A percentile compares a stretch with the other conserved stretches of the same genome.
phyloP scores from a whole-genome alignment of 2,888 invertebrate species.

The Epinotia nisella region DNA sequence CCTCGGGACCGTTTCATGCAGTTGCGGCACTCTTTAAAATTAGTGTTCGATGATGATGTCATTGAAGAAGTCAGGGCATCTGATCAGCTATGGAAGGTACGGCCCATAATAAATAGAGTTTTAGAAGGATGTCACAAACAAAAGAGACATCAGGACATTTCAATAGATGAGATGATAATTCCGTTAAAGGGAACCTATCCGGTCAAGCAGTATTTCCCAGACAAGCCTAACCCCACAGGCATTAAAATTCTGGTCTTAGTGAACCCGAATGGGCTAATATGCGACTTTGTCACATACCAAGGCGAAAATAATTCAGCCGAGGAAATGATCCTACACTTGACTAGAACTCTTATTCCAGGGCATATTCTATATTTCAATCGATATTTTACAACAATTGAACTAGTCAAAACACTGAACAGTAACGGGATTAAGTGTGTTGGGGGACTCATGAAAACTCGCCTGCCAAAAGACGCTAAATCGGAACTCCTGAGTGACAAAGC shows the following conservation, averaged over 20 bases:
- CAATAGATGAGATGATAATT: constrained; percentile 3
- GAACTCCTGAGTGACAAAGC: background rate
- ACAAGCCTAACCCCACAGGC: background rate
- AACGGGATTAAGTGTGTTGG: constrained; percentile 15
- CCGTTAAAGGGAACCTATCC: constrained; percentile 3
- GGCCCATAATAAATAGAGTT: constrained; percentile 5
- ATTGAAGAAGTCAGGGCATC: background rate
- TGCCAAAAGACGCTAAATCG: constrained; percentile 1
- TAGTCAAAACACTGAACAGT: constrained; percentile 2
- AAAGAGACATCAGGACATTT: constrained; percentile 8
- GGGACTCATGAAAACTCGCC: background rate
- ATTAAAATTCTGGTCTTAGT: constrained; percentile 1
- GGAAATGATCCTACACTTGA: constrained; percentile 8
- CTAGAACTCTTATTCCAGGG: constrained; percentile 10
- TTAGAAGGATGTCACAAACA: constrained; percentile 8
- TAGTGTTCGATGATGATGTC: constrained; percentile 1
- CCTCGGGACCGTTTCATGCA: background rate
- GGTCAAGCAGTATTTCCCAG: background rate
- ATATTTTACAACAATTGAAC: constrained; percentile 1
- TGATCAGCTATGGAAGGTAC: constrained; percentile 3
- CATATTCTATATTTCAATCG: constrained; percentile 8
- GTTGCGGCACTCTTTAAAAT: background rate
- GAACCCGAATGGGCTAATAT: constrained; percentile 7
- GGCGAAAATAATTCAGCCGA: constrained; percentile 5
- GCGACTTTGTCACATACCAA: constrained; percentile 15